phyloP scores from a whole-genome alignment of 2,113 vertebrate genomes.

The Charina bottae region DNA sequence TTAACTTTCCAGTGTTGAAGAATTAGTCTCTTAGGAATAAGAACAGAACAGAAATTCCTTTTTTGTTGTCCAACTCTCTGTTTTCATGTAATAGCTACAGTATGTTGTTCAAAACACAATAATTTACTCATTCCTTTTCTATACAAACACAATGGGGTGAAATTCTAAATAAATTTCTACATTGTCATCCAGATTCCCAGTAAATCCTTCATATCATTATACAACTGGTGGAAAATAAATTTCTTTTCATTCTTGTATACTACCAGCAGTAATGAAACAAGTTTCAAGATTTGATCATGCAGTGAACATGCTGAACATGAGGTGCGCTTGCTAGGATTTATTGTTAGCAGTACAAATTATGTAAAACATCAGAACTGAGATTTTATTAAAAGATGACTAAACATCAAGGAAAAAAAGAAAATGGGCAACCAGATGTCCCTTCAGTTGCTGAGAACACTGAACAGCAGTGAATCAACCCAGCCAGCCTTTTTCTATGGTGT shows the following conservation, averaged over 20 bases:
- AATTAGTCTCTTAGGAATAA: background rate
- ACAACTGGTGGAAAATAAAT: background rate
- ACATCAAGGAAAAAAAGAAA: background rate
- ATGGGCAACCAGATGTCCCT: background rate
- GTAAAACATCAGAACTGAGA: background rate
- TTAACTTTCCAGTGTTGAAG: background rate
- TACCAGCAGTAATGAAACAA: background rate
- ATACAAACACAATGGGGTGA: background rate
- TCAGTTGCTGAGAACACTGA: background rate
- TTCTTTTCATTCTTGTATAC: background rate
- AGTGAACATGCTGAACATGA: background rate
- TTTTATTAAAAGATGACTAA: constrained; percentile 1
- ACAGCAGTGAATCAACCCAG: background rate
- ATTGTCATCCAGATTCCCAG: background rate
- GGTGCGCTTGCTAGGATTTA: background rate
- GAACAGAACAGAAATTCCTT: background rate
- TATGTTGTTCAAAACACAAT: background rate
- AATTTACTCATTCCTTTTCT: background rate
- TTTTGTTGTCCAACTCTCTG: background rate
- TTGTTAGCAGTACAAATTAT: background rate
- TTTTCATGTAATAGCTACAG: background rate
- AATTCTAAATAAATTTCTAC: background rate
- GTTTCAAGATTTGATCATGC: background rate
- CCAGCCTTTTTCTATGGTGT: background rate
- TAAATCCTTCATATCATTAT: background rate